Percentiles rank a stretch among this genome's conserved stretches.
phyloP scores from a whole-genome alignment of 35 echinoderm and acorn worm genomes.

The Acanthaster planci region DNA sequence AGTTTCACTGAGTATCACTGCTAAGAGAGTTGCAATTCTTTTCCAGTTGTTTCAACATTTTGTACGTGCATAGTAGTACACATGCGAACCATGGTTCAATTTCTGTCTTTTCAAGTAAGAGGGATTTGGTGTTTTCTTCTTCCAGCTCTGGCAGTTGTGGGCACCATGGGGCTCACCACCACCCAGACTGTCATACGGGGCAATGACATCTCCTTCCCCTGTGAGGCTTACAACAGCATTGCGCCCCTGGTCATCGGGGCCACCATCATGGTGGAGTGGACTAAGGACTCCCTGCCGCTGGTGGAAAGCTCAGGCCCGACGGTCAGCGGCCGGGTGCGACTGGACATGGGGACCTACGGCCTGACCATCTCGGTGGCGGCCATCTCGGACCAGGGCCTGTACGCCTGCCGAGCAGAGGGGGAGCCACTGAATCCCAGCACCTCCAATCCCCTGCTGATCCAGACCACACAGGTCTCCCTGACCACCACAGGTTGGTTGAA shows the following conservation, averaged over 20 bases:
- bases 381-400: neutral
- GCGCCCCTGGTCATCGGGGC: neutral
- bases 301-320: neutral
- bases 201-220: neutral
- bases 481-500: neutral
- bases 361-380: neutral
- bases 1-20: no score
- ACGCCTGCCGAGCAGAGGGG: neutral
- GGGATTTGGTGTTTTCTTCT: neutral
- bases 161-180: neutral
- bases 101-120: no score
- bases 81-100: no score
- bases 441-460: neutral
- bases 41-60: no score
- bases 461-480: neutral
- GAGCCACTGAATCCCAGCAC: neutral
- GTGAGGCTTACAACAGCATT: neutral
- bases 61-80: no score
- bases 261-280: no score
- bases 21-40: no score
- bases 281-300: neutral
- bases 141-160: neutral
- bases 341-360: neutral
- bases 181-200: neutral
- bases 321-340: conserved; percentile 2